phyloP scores from a whole-genome alignment of 2,888 invertebrate genomes.

The Philereme transversata region DNA sequence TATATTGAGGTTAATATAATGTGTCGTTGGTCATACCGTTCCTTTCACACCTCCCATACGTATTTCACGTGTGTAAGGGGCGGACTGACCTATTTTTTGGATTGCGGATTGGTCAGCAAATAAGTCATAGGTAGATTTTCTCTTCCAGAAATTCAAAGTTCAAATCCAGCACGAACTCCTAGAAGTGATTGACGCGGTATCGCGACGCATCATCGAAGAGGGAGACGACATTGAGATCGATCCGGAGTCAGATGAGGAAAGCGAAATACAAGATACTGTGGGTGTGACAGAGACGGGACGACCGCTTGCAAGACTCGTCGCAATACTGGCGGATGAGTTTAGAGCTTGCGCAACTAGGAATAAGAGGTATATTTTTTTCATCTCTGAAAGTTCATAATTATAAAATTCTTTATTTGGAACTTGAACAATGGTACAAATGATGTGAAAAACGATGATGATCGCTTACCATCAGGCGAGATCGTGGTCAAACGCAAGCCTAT shows the following conservation, averaged over 20 bases:
- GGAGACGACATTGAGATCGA: slow-evolving; percentile 67
- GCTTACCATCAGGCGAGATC: too few species aligned
- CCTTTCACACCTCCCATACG: too few species aligned
- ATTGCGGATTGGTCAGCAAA: too few species aligned
- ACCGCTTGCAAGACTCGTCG: slow-evolving; percentile 64
- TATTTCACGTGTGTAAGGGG: too few species aligned
- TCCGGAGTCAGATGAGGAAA: slow-evolving; percentile 59
- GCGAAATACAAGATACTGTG: slow-evolving; percentile 54
- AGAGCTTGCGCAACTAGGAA: slow-evolving; percentile 68
- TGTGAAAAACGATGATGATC: too few species aligned
- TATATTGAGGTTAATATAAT: too few species aligned
- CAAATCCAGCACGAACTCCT: slow-evolving; percentile 93
- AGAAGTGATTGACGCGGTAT: slow-evolving; percentile 90
- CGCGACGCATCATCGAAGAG: slow-evolving; percentile 89
- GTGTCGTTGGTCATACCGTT: too few species aligned
- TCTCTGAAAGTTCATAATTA: too few species aligned
- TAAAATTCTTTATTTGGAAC: too few species aligned
- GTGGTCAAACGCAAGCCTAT: too few species aligned
- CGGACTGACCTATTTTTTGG: too few species aligned
- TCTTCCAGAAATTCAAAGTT: slow-evolving; percentile 88
- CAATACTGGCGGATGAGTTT: slow-evolving; percentile 69
- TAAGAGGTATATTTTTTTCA: slow-evolving; percentile 52
- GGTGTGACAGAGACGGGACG: slow-evolving; percentile 64
- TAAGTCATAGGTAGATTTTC: not conserved
- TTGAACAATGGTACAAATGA: too few species aligned